These are phyloP conservation scores for Aplodontia rufa DNA, from an alignment of 2,113 vertebrate genomes.

Conservation along the genomic window DNA sequence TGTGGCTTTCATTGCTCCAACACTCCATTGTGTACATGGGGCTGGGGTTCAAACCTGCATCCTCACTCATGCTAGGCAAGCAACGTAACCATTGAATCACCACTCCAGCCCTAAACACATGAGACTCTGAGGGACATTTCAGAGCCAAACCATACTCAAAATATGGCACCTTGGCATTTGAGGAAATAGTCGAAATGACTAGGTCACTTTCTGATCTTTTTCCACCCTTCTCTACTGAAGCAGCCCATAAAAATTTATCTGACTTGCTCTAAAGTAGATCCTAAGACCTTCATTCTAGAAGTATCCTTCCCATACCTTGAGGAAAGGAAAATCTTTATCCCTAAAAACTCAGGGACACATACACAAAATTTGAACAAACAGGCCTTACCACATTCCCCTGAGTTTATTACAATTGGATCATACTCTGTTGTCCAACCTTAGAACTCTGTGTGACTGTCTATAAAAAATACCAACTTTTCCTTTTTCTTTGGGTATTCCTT, in stretches of 20 bases:
- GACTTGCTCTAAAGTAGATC: not conserved
- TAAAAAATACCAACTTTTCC: not conserved
- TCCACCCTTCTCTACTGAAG: not conserved
- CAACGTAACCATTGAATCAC: too few relatives aligned
- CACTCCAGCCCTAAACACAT: too few relatives aligned
- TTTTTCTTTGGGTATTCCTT: not conserved
- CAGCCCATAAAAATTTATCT: not conserved
- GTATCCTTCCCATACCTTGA: not conserved
- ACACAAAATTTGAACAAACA: not conserved
- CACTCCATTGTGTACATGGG: too few relatives aligned
- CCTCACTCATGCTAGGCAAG: too few relatives aligned
- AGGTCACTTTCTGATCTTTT: not conserved
- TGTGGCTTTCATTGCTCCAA: too few relatives aligned
- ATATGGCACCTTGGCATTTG: not conserved
- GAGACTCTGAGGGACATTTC: too few relatives aligned
- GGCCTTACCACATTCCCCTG: not conserved
- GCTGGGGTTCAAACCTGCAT: too few relatives aligned
- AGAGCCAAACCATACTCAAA: not conserved
- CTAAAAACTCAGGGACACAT: not conserved
- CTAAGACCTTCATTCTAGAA: not conserved
- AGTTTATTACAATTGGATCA: not conserved
- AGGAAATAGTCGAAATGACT: not conserved
- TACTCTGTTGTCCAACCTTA: not conserved
- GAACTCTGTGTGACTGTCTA: not conserved
- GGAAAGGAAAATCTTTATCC: not conserved